Conservation (phyloP, 2,888 invertebrate species). For the Diarsia rubi region DNA sequence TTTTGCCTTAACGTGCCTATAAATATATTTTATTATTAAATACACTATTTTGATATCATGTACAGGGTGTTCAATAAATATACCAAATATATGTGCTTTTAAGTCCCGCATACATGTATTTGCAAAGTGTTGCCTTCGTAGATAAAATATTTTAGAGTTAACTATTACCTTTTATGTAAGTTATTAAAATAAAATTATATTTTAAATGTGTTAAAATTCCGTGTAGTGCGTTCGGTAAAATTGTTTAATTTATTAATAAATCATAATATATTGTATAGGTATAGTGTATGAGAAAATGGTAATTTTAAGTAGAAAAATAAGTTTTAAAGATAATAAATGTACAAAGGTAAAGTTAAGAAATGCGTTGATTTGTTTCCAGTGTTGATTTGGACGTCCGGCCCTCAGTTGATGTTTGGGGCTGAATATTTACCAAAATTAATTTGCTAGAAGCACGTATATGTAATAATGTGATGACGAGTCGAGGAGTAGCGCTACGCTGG, state of each 20-base stretch:
- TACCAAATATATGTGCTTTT: slow-evolving; percentile 90
- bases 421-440: slow-evolving; percentile 63
- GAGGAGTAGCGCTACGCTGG: slow-evolving; percentile 31
- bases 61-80: slow-evolving; percentile 89
- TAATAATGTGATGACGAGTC: slow-evolving; percentile 48
- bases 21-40: slow-evolving; percentile 76
- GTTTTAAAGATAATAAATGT: slow-evolving; percentile 72
- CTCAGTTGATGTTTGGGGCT: slow-evolving; percentile 64
- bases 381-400: slow-evolving; percentile 60
- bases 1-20: slow-evolving; percentile 87
- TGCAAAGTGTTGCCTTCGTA: slow-evolving; percentile 87
- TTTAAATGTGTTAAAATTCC: slow-evolving; percentile 64
- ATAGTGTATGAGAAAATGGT: slow-evolving; percentile 69
- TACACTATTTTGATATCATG: slow-evolving; percentile 88
- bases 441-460: slow-evolving; percentile 56
- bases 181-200: slow-evolving; percentile 59
- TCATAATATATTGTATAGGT: slow-evolving; percentile 72
- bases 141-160: slow-evolving; percentile 67
- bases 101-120: slow-evolving; percentile 81
- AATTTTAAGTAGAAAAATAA: slow-evolving; percentile 62
- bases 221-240: slow-evolving; percentile 73
- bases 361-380: slow-evolving; percentile 66
- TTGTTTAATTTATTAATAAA: slow-evolving; percentile 80
- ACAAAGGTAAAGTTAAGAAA: slow-evolving; percentile 73
- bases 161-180: slow-evolving; percentile 44